Base-by-base conservation (phyloP, 2,888 invertebrate genomes). In the Rugalucina vietnamica region DNA sequence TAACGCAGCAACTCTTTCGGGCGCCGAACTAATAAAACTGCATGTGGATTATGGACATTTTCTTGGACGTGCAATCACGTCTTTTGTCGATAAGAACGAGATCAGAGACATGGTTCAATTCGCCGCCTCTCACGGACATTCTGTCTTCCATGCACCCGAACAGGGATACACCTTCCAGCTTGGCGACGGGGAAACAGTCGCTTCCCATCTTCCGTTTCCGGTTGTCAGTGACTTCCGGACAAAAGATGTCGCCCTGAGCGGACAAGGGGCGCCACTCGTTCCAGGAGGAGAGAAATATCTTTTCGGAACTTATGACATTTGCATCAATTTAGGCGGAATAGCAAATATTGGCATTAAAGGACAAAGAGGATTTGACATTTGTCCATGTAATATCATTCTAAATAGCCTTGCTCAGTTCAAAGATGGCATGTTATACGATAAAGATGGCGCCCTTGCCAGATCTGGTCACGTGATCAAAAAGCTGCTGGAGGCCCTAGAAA, bases 211-310 rank as follows among this genome's bases (percentile, higher is more conserved):
- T 10, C 76, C 76, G 10, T 91, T 90, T 49, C 91, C 92, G 18
- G 88, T 92, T 73, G 92, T 94, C 12, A 91, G 90, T 76, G 92
- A 93, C 88, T 94, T 94, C 88, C 88, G 93, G 43, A 88, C 88
- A 37, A 93, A 93, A 82, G 94, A 94, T 84, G 90, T 94, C 3
- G 91, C 92, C 4, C 85, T 93, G 12, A 93, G 94, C 8, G 94
- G 94, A 14, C 92, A 94, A 84, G 94, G 94, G 39, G 93, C 94
- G 14, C 94, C 94, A 24, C 87, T 94, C 12, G 93, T 93, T 5
- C 92, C 93, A 0, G 89, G 90, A 21, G 94, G 93, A 1, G 94
- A 94, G 76, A 90, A 89, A 18, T 92, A 90, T 74, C 88, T 94
- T 32, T 94, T 93, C 80, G 79, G 87, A 27, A 81, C 91, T 37